Conservation (phyloP, 2,888 invertebrate genomes). For the Helicoverpa assulta region DNA sequence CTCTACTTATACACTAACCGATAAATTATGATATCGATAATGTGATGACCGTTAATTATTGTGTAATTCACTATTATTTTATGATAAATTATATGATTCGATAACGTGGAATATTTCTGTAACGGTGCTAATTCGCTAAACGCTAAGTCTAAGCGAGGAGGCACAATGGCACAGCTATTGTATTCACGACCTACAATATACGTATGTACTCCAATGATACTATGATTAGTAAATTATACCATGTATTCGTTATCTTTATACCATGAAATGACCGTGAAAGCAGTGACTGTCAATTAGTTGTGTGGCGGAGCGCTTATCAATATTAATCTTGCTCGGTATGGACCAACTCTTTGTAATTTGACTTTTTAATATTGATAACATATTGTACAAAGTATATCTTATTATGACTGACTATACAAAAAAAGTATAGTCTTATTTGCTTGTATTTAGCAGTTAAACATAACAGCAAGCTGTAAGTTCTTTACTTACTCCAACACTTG, state of each 20-base stretch:
- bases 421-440: constrained; percentile 19
- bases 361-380: constrained; percentile 3
- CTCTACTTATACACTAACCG: constrained; percentile 79
- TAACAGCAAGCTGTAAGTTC: constrained; percentile 35
- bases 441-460: constrained; percentile 35
- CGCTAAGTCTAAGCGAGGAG: constrained; percentile 77
- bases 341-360: constrained; percentile 25
- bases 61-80: constrained; percentile 60
- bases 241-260: constrained; percentile 62
- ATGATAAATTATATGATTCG: constrained; percentile 25
- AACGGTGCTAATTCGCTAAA: constrained; percentile 59
- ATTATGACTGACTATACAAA: constrained; percentile 54
- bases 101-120: constrained; percentile 54
- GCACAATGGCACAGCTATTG: constrained; percentile 86
- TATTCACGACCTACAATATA: constrained; percentile 69
- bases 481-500: constrained; percentile 25
- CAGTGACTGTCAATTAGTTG: constrained; percentile 40
- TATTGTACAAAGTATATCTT: constrained; percentile 3
- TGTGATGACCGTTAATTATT: constrained; percentile 76
- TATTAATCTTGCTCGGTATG: constrained; percentile 12
- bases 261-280: constrained; percentile 58
- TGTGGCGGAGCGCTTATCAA: constrained; percentile 21
- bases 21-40: constrained; percentile 74
- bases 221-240: constrained; percentile 66
- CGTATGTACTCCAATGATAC: constrained; percentile 61